phyloP scores from a whole-genome alignment of 2,797 vertebrate genomes.

The Lepidocolaptes lacrymiger region DNA sequence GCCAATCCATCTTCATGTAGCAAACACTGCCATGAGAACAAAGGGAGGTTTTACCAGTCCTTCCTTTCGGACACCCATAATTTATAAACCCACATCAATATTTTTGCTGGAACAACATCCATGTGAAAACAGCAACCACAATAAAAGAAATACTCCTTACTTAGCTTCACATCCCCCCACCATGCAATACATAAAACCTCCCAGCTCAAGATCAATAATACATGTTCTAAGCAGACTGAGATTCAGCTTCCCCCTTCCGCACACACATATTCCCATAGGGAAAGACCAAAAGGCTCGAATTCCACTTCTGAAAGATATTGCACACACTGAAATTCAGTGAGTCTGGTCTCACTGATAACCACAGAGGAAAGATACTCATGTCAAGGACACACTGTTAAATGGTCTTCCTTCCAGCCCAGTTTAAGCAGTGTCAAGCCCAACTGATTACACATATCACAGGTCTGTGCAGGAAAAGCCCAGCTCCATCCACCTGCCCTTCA shows the following conservation, averaged over 20 bases:
- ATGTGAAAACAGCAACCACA: neutral
- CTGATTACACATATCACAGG: neutral
- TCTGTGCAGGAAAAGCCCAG: neutral
- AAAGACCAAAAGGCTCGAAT: neutral
- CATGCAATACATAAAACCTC: neutral
- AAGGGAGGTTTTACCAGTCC: slow-evolving; percentile 32
- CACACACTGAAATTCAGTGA: neutral
- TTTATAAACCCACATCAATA: slow-evolving; percentile 13
- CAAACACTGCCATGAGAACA: neutral
- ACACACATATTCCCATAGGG: neutral
- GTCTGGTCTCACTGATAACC: neutral
- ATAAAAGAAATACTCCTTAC: neutral
- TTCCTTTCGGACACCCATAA: neutral
- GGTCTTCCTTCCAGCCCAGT: neutral
- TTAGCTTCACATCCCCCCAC: neutral
- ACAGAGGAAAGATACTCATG: neutral
- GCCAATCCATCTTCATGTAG: neutral
- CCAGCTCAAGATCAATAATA: neutral
- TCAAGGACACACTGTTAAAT: neutral
- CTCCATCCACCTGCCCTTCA: neutral
- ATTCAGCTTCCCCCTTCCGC: neutral
- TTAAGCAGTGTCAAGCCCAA: neutral
- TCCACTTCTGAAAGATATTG: neutral
- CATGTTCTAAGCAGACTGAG: neutral
- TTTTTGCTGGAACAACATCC: neutral